phyloP scores from a whole-genome alignment of 2,888 invertebrate genomes.

The Helobdella robusta region DNA sequence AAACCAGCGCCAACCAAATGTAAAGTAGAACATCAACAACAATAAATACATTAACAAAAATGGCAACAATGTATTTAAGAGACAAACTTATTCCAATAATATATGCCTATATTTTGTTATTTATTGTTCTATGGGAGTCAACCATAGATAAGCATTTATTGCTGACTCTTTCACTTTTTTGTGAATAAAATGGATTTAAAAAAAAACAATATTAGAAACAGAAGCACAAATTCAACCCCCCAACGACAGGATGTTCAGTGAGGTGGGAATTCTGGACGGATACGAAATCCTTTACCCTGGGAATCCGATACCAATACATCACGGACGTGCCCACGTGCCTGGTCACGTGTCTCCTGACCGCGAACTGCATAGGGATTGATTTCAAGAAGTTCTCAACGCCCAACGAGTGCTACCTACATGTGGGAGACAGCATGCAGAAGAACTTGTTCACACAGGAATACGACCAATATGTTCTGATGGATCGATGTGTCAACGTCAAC shows the following conservation, averaged over 20 bases:
- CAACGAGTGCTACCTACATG: constrained; percentile 11
- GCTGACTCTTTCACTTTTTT: too few relatives aligned
- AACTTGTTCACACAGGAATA: constrained; percentile 22
- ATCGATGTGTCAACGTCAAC: constrained; percentile 1
- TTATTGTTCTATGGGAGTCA: too few relatives aligned
- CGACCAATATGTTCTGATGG: constrained; percentile 23
- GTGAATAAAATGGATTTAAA: too few relatives aligned
- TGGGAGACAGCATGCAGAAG: neutral
- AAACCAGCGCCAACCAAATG: neutral
- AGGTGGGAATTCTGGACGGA: constrained; percentile 21
- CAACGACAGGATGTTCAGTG: constrained; percentile 2
- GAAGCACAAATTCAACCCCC: neutral
- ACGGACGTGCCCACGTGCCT: constrained; percentile 15
- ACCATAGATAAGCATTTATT: too few relatives aligned
- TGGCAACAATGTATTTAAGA: too few relatives aligned
- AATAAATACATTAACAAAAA: neutral
- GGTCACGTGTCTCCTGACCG: constrained; percentile 12
- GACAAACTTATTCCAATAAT: too few relatives aligned
- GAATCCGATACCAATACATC: neutral
- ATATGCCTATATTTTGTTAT: too few relatives aligned
- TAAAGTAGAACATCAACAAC: neutral
- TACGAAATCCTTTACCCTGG: constrained; percentile 2
- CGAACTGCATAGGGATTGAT: constrained; percentile 13
- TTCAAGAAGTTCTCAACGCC: constrained; percentile 7
- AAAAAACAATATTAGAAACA: neutral